Conservation (phyloP, 1,140 invertebrate genomes). For the Procambarus clarkii region DNA sequence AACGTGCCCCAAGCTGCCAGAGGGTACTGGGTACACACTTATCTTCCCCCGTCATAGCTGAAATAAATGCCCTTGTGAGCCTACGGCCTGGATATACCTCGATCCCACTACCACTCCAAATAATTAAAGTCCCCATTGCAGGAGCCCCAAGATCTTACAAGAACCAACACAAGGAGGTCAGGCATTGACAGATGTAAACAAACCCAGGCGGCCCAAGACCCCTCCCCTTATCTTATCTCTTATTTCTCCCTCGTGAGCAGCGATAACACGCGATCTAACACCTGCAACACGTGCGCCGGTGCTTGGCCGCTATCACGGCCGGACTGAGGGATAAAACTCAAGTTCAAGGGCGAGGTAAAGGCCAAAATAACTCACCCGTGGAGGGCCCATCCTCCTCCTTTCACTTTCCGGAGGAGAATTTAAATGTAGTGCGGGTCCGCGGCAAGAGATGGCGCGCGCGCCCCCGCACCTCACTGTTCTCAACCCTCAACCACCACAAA, state of each 20-base stretch:
- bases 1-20: too few relatives aligned
- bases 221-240: neutral
- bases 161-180: neutral
- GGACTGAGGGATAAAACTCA: neutral
- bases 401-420: constrained; percentile 7
- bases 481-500: neutral
- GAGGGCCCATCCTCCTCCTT: constrained; percentile 14
- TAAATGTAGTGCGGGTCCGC: neutral
- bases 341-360: neutral
- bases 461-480: neutral
- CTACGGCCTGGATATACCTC: too few relatives aligned
- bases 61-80: too few relatives aligned
- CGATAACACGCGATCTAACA: neutral
- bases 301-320: neutral
- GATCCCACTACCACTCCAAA: too few relatives aligned
- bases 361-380: neutral
- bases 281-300: neutral
- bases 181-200: neutral
- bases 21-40: too few relatives aligned
- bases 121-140: too few relatives aligned
- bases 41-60: too few relatives aligned
- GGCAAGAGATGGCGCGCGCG: neutral
- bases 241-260: neutral
- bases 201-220: neutral
- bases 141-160: too few relatives aligned